Evolutionary conservation across 2,797 vertebrate species (phyloP).

Genomic region (Tachyglossus aculeatus): DNA sequence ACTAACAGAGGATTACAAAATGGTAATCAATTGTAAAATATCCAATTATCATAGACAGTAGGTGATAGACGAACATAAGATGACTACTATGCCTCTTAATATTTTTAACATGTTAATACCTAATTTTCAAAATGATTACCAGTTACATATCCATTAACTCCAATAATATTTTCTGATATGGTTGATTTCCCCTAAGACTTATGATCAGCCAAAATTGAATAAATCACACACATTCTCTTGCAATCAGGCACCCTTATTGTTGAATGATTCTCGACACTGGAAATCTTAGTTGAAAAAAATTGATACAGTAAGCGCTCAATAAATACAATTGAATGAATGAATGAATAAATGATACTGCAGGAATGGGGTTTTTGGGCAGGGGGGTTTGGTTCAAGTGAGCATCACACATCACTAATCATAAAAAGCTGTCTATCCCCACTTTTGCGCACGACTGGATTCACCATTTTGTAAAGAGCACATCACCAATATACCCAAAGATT

Average conservation of each 20-base stretch:
- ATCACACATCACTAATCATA: neutral
- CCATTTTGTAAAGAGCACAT: neutral
- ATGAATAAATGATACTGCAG: no score
- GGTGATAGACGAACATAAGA: neutral
- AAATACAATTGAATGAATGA: no score
- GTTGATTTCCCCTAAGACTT: conserved; percentile 49
- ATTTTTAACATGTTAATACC: conserved; percentile 38
- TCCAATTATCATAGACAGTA: neutral
- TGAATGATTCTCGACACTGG: conserved; percentile 9
- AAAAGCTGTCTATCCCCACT: neutral
- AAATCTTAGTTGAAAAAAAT: neutral
- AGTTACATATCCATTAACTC: conserved; percentile 43
- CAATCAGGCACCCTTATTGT: conserved; percentile 33
- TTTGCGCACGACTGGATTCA: no score
- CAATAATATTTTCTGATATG: conserved; percentile 48
- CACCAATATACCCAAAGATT: neutral
- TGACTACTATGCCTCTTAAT: neutral
- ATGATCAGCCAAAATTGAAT: conserved; percentile 50
- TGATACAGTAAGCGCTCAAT: neutral
- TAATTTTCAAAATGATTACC: conserved; percentile 47
- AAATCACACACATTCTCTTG: conserved; percentile 4
- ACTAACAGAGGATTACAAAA: conserved; percentile 29
- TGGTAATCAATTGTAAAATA: conserved; percentile 3
- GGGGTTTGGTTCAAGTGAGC: conserved; percentile 18
- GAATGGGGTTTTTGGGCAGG: no score